Evolutionary conservation across 1,140 invertebrate species (phyloP), one percentile per base, ranked within the genome.

Genomic region (Meteorus sp.): DNA sequence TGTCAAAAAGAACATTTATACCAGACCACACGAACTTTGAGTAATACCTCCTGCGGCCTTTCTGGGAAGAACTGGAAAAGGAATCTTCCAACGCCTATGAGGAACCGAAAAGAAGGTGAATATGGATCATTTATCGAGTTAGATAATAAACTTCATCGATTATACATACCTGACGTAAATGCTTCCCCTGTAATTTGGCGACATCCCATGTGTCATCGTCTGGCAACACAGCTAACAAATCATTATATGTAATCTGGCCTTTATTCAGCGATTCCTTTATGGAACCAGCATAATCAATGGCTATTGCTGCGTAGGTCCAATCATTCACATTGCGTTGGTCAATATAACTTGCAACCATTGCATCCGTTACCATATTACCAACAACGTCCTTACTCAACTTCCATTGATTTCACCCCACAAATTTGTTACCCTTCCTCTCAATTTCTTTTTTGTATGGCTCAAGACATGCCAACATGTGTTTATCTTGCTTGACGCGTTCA

Each of bases 341-440:
- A 11, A 74, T 66, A 55, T 72, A 79, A 20, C 74, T 62, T 70
- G 88, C 77, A 23, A 91, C 80, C 75, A 89, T 86, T 0, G 88
- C 85, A 61, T 92, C 89, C 5, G 88, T 85, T 29, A 91, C 83
- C 13, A 90, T 83, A 70, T 87, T 91, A 11, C 89, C 91, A 31
- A 93, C 69, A 60, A 89, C 91, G 0, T 70, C 67, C 1, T 77
- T 74, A 13, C 80, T 79, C 1, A 90, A 68, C 33, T 81, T 74
- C 0, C 89, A 86, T 61, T 77, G 76, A 0, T 83, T 81, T 3
- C 55, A 56, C 0, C 86, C 88, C 7, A 90, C 68, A 8, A 85
- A 74, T 61, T 82, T 77, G 23, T 81, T 79, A 1, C 85, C 85
- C 0, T 81, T 62, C 0, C 67, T 74, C 56, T 90, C 82, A 3